Percentiles rank a stretch among this genome's conserved stretches.
Conservation (phyloP, 2,113 vertebrate genomes). For the Nibea albiflora region DNA sequence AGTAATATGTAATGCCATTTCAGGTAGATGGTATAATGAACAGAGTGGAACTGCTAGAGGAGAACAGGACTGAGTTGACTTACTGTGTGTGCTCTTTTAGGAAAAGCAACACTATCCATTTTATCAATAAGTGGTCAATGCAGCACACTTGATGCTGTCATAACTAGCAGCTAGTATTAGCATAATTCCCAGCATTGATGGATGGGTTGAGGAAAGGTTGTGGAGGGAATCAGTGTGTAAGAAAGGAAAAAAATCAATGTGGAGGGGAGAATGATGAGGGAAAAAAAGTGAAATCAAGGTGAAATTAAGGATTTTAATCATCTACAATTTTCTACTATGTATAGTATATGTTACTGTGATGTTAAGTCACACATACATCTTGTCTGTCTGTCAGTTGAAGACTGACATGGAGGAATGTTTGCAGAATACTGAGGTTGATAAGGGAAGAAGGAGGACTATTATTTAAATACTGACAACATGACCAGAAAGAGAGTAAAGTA, state of each 20-base stretch:
- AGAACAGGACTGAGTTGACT: slow-evolving; percentile 1
- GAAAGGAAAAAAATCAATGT: slow-evolving; percentile 49
- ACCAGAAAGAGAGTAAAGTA: neutral
- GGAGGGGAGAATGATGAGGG: slow-evolving; percentile 22
- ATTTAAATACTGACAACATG: neutral
- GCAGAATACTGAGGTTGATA: neutral
- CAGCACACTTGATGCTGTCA: slow-evolving; percentile 52
- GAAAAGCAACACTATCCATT: slow-evolving; percentile 52
- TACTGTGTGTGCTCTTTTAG: slow-evolving; percentile 13
- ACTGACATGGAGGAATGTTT: neutral
- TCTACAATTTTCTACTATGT: neutral
- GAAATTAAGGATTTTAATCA: neutral
- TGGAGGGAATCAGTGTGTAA: slow-evolving; percentile 19
- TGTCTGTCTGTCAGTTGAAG: neutral
- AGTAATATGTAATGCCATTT: neutral
- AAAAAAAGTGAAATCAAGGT: neutral
- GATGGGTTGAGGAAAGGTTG: slow-evolving; percentile 39
- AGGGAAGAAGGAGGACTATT: neutral
- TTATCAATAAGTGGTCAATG: slow-evolving; percentile 56
- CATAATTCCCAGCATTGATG: slow-evolving; percentile 57
- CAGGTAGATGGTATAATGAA: neutral
- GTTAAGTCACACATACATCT: neutral
- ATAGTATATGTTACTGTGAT: neutral
- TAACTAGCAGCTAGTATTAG: slow-evolving; percentile 42
- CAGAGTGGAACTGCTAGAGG: neutral